Evolutionary conservation across 2,113 vertebrate species (phyloP), one percentile per base, ranked within the genome.

Genomic region (Dasyurus viverrinus): DNA sequence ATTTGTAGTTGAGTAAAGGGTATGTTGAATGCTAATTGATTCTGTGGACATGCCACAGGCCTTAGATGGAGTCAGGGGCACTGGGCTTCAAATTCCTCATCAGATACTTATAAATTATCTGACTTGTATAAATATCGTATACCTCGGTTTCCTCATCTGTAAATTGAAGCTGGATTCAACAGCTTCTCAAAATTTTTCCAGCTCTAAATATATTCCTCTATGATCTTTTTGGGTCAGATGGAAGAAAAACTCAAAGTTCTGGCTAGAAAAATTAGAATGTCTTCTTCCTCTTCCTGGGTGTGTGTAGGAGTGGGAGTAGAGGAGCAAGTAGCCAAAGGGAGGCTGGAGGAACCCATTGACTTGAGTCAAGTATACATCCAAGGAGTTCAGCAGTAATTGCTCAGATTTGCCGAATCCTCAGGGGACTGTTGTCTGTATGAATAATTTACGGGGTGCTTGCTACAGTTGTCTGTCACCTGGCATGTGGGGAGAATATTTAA

Each of bases 291-390:
- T 11, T 23, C 23, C 36, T 54, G 8, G n/a, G 24, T 42, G 19
- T 46, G 24, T 42, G 19, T n/a, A 92, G 93, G 90, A 48, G 10
- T 52, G 50, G 50, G 50, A 6, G 50, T 52, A 6, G 50, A 52
- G 2, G 2, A 5, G 16, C 46, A 48, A 27, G 25, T n/a, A 96
- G 46, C 55, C 94, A 93, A 89, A 90, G 89, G 7, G 19, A 30
- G 89, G 4, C 26, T 89, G 36, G 42, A 92, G 89, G n/a, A 96
- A 1, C 42, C 76, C 53, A 47, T 27, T 93, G 50, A 95, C 55
- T 96, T 54, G 96, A 96, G 95, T 53, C 84, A 89, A 95, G 53
- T 60, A 2, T 48, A 50, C 89, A 94, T 91, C 90, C 53, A 89
- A 36, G 24, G 84, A 91, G 89, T 53, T 53, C n/a, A 36, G 27